These are phyloP conservation scores for Gymnoscelis rufifasciata DNA, from an alignment of 2,888 invertebrate species.

Conservation along the genomic window DNA sequence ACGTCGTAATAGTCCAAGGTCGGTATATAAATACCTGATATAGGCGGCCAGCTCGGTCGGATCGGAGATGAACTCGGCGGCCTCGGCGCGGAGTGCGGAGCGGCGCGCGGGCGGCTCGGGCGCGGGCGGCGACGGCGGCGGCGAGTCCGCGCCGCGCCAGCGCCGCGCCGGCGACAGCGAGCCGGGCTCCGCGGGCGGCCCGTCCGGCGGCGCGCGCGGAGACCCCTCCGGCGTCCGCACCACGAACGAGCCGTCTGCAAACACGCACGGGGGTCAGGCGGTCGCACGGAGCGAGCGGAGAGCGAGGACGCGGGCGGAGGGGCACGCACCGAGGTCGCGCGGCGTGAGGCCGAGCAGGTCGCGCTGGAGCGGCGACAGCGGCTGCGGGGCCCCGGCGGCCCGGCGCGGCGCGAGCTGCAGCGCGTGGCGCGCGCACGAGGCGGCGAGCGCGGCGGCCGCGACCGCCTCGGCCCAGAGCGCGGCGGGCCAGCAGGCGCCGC, in stretches of 20 bases:
- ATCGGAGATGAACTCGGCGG: constrained; percentile 50
- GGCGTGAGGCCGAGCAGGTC: constrained; percentile 36
- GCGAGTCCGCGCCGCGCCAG: constrained; percentile 25
- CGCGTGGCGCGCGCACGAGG: constrained; percentile 10
- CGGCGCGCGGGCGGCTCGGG: constrained; percentile 26
- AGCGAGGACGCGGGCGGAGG: constrained; percentile 19
- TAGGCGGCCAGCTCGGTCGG: constrained; percentile 30
- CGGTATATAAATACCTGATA: no score
- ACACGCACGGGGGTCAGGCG: neutral
- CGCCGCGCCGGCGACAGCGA: constrained; percentile 21
- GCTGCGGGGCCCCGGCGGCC: neutral
- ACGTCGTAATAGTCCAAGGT: no score
- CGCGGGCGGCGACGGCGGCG: constrained; percentile 30
- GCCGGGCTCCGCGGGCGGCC: constrained; percentile 16
- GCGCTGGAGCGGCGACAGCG: constrained; percentile 25
- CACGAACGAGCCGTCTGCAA: constrained; percentile 27
- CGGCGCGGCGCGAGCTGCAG: constrained; percentile 7
- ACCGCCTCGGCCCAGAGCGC: constrained; percentile 5
- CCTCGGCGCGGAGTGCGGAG: constrained; percentile 18
- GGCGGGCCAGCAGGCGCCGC: constrained; percentile 4
- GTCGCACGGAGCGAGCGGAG: constrained; percentile 1
- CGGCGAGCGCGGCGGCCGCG: constrained; percentile 10
- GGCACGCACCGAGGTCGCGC: constrained; percentile 18
- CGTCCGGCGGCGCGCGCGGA: constrained; percentile 1
- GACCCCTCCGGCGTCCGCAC: neutral